Conservation (phyloP, 2,888 invertebrate genomes). For the Conistra vaccinii region DNA sequence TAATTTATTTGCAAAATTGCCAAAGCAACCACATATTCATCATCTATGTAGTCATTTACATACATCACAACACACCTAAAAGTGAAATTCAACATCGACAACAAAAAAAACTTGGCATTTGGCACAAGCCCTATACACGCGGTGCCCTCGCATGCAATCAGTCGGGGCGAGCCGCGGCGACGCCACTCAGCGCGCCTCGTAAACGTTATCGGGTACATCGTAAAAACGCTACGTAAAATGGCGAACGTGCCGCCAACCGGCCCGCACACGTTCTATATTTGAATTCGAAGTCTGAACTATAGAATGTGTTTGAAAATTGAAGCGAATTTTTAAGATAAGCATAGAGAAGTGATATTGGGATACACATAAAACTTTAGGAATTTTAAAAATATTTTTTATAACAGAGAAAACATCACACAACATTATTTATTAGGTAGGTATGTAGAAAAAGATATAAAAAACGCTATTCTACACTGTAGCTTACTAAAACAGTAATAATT, state of each 20-base stretch:
- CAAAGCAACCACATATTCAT: neutral
- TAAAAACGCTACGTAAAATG: conserved; percentile 89
- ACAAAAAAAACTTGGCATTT: conserved; percentile 26
- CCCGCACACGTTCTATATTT: conserved; percentile 66
- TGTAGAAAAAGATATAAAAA: neutral
- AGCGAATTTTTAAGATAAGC: conserved; percentile 15
- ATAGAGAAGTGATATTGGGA: conserved; percentile 6
- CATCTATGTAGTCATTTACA: neutral
- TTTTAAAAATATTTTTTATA: neutral
- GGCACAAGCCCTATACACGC: conserved; percentile 51
- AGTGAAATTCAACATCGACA: conserved; percentile 41
- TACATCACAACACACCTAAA: neutral
- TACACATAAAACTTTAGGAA: neutral
- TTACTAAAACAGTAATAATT: conserved; percentile 3
- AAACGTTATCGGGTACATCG: conserved; percentile 89
- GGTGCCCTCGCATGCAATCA: conserved; percentile 85
- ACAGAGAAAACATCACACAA: no score
- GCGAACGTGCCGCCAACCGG: conserved; percentile 81
- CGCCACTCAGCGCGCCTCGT: conserved; percentile 89
- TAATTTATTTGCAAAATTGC: neutral
- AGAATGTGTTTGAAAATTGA: conserved; percentile 42
- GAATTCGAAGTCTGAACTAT: conserved; percentile 57
- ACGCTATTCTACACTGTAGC: neutral
- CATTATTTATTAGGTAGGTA: neutral
- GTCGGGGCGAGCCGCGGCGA: conserved; percentile 87